Base-by-base conservation (phyloP, 2,113 vertebrate genomes). In the Dasypus novemcinctus region DNA sequence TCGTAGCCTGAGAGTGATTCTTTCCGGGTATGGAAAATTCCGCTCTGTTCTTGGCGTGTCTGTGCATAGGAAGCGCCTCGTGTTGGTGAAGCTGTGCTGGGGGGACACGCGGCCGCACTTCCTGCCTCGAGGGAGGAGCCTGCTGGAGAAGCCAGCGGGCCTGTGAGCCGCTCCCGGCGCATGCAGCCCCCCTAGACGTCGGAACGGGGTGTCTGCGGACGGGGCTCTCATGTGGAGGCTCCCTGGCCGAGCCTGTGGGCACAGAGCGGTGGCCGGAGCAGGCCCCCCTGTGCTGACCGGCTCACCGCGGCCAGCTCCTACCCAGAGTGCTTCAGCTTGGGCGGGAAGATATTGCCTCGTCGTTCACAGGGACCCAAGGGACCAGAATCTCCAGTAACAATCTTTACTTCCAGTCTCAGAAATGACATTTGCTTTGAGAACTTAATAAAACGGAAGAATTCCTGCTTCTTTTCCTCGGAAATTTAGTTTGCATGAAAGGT, bases 1-100 rank as follows among this genome's bases (percentile, higher is more conserved):
- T 36, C 38, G 88, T 94, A 95, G 97, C 97, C 96, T 97, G 96
- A 93, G 96, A 94, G 93, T 97, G 96, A 54, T 95, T 98, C 93
- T 43, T 97, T 96, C 81, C 93, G 59, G 43, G 8, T 49, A 0
- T 20, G 79, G 81, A 82, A 81, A 81, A 36, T 11, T 87, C 93
- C 71, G 59, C 68, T 57, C 78, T 81, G 72, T 46, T 84, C 54
- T 41, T 90, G 4, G 11, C 13, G 49, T 8, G 64, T 52, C 75
- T 89, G 88, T 69, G 36, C 54, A 74, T 59, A 33, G 91, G 27
- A 46, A n/a, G n/a, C n/a, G 91, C 89, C 96, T 95, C 74, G 57
- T 95, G 75, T 89, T n/a, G 96, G 64, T 78, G 49, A 72, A 31
- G 61, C 76, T 43, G 78, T 63, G 25, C 63, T 52, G 87, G 43